Base-by-base conservation (phyloP, 1,140 invertebrate genomes). In the Hyphantria cunea region DNA sequence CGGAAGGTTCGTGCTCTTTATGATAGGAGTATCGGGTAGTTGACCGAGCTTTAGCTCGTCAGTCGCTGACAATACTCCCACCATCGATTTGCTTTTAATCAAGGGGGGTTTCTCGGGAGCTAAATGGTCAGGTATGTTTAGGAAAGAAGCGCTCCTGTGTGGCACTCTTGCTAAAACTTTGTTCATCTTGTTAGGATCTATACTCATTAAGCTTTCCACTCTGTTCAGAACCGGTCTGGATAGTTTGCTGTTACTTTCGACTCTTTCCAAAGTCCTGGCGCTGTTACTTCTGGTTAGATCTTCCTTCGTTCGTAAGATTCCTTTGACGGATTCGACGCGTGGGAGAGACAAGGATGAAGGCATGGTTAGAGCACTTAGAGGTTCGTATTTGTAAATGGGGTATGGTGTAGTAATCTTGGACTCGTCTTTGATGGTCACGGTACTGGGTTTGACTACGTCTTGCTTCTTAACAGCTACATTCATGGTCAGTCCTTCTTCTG, bases 1-100 rank as follows among this genome's bases (percentile, higher is more conserved):
- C 11, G 91, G 91, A 41, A 92, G 59, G 63, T 91, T 91, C 37
- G 71, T 83, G 52, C 91, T 91, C 47, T 80, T 91, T 44, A 92
- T 92, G 8, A 92, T 86, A 0, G 91, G 91, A 0, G 91, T 92
- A 14, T 92, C 91, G 10, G 89, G 89, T 12, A 91, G 48, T 42
- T 84, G 79, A 61, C 89, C 89, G 6, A 91, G 64, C 64, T 85
- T 86, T 1, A 82, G 41, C 61, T 91, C 89, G 3, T 82, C 81
- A 13, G 74, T 67, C 17, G 74, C 62, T 3, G 72, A 78, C 12
- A 76, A 72, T 0, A 89, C 80, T 15, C 85, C 86, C 17, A 89
- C 79, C 49, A 85, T 83, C 0, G 88, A 90, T 69, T 89, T 88
- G 33, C 82, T 86, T 52, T 90, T 90, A 5, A 78, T 74, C 41